Base-by-base conservation (phyloP, 2,888 invertebrate species). In the Sylvicola cinctus region DNA sequence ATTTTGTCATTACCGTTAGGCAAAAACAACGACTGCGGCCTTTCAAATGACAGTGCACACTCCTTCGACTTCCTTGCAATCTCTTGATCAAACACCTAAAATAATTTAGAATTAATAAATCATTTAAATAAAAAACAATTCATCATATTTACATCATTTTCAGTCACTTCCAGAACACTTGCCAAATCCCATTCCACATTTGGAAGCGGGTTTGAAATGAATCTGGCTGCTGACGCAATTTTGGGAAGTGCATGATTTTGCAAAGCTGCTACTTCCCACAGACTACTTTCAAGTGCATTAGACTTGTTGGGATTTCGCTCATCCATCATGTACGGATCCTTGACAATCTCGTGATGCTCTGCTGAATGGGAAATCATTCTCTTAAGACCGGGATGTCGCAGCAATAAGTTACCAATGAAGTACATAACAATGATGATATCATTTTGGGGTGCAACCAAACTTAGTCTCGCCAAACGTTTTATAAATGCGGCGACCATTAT, bases 401-500 rank as follows among this genome's bases (percentile, higher is more conserved):
- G 59, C 45, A 91, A 61, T 38, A 95, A 61, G 61, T 93, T 93
- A 35, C 76, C 74, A 32, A 95, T 72, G 43, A 95, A 78, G 43
- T 75, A 68, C 45, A 87, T 63, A 41, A 90, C 69, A 11, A 76
- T 70, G 5, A 70, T 60, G 31, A 79, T 70, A 51, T 84, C 80
- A 40, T 77, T 75, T 0, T 84, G 71, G 3, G 84, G 78, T 4
- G 91, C 88, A 16, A 77, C 65, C 36, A 95, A 62, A 13, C 83
- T 73, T 39, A 96, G 62, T 4, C 93, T 70, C 0, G 87, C 73
- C 40, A 93, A 55, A 28, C 84, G 73, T 60, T 96, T 96, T 2
- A 76, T 77, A 55, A 95, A 96, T 3, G 93, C 87, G 0, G 91
- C 93, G 6, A 91, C 85, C 44, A 95, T 56, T 42, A 75, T 72